phyloP scores from a whole-genome alignment of 53 echinoderm and acorn worm genomes.

The Luidia sarsii region DNA sequence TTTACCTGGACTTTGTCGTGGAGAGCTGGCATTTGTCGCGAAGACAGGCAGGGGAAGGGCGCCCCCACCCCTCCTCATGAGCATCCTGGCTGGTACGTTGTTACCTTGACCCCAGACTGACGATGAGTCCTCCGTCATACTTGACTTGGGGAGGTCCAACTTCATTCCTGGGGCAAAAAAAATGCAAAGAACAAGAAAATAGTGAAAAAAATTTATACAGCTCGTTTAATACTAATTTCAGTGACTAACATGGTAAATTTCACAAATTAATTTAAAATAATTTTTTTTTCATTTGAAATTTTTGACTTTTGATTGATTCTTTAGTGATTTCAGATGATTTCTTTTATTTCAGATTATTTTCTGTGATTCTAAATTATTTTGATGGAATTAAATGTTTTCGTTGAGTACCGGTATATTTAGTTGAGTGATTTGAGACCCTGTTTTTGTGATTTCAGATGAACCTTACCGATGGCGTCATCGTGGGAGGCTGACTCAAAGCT shows the following conservation, averaged over 20 bases:
- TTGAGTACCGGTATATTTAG: too few relatives aligned
- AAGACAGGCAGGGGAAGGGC: constrained; percentile 56
- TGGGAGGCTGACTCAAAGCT: constrained; percentile 98
- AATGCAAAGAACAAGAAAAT: not conserved
- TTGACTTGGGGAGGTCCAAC: constrained; percentile 81
- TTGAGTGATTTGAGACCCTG: too few relatives aligned
- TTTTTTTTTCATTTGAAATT: too few relatives aligned
- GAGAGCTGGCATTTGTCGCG: constrained; percentile 72
- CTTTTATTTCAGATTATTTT: too few relatives aligned
- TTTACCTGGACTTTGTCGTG: constrained; percentile 78
- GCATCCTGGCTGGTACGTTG: constrained; percentile 87
- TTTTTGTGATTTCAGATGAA: too few relatives aligned
- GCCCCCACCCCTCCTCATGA: constrained; percentile 88
- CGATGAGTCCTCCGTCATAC: constrained; percentile 61
- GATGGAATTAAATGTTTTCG: too few relatives aligned
- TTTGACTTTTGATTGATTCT: too few relatives aligned
- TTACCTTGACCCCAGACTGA: constrained; percentile 73
- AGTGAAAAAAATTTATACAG: not conserved
- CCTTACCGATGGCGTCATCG: constrained; percentile 95
- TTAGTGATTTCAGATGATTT: too few relatives aligned
- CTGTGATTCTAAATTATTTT: too few relatives aligned
- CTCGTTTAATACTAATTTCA: not conserved
- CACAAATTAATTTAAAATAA: too few relatives aligned
- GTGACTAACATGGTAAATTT: too few relatives aligned
- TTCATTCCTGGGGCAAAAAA: constrained; percentile 98